Percentiles rank a stretch among this genome's conserved stretches.
Evolutionary conservation across 2,888 invertebrate genomes (phyloP).

Genomic region (Synergus umbraculus): DNA sequence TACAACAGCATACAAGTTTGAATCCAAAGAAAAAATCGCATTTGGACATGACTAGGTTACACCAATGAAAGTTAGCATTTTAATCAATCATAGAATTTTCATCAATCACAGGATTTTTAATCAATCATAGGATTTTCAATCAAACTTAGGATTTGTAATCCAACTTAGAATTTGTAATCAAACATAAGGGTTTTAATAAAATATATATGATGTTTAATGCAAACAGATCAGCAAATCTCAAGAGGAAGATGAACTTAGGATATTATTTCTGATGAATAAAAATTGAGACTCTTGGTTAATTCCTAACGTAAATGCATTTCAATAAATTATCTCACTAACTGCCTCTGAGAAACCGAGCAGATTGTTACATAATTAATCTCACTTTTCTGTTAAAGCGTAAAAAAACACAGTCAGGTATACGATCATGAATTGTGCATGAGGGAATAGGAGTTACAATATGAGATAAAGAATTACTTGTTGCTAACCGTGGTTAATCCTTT

Average conservation of each 20-base stretch:
- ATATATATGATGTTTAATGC: too few species aligned
- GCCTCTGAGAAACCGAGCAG: constrained; percentile 4
- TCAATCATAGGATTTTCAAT: background rate
- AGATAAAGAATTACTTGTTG: constrained; percentile 1
- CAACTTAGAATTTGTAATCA: too few species aligned
- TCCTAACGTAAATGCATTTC: constrained; percentile 21
- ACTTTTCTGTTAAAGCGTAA: constrained; percentile 43
- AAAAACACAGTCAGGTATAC: constrained; percentile 41
- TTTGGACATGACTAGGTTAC: constrained; percentile 3
- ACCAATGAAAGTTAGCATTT: background rate
- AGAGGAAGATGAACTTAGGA: background rate
- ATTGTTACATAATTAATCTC: constrained; percentile 40
- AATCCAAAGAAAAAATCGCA: background rate
- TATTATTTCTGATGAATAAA: background rate
- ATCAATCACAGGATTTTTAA: background rate
- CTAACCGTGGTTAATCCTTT: background rate
- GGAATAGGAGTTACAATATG: background rate
- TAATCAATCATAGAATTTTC: background rate
- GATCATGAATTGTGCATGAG: constrained; percentile 25
- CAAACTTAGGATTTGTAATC: background rate
- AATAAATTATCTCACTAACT: constrained; percentile 32
- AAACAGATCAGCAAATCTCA: background rate
- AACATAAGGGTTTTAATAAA: too few species aligned
- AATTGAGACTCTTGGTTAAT: constrained; percentile 19
- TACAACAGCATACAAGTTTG: constrained; percentile 29